phyloP scores from a whole-genome alignment of 2,888 invertebrate genomes.

The Apamea anceps region DNA sequence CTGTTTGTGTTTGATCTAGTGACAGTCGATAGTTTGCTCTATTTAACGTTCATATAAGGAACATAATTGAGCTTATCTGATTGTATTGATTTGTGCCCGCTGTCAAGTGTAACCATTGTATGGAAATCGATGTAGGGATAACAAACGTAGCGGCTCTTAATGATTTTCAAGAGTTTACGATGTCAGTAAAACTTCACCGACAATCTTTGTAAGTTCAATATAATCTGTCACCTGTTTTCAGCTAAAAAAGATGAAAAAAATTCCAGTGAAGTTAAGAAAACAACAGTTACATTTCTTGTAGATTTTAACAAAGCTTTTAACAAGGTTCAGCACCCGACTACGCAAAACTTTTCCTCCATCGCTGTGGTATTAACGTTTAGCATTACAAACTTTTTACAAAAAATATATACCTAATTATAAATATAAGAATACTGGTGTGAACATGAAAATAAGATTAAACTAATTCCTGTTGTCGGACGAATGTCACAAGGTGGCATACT shows the following conservation, averaged over 20 bases:
- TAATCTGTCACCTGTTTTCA: not conserved
- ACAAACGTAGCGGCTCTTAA: conserved; percentile 16
- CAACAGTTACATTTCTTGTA: not conserved
- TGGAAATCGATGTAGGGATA: conserved; percentile 56
- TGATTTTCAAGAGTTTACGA: not conserved
- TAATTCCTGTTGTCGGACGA: not conserved
- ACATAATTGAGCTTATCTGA: conserved; percentile 50
- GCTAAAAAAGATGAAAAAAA: not conserved
- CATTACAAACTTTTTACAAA: too few species aligned
- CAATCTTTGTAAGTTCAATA: too few species aligned
- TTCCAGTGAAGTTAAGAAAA: not conserved
- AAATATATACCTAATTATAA: not conserved
- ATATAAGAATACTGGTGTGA: not conserved
- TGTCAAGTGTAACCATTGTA: conserved; percentile 67
- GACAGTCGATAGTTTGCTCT: conserved; percentile 24
- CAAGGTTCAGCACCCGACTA: not conserved
- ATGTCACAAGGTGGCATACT: conserved; percentile 7
- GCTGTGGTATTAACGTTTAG: not conserved
- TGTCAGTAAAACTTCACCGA: not conserved
- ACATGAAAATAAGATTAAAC: not conserved
- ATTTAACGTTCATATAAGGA: conserved; percentile 45
- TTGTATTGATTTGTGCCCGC: conserved; percentile 47
- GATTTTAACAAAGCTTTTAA: not conserved
- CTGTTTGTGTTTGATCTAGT: conserved; percentile 3
- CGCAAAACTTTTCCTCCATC: not conserved